A percentile compares a stretch with the other conserved stretches of the same genome.
Evolutionary conservation across 2,797 vertebrate genomes (phyloP).

Genomic region (Anguilla marmorata): DNA sequence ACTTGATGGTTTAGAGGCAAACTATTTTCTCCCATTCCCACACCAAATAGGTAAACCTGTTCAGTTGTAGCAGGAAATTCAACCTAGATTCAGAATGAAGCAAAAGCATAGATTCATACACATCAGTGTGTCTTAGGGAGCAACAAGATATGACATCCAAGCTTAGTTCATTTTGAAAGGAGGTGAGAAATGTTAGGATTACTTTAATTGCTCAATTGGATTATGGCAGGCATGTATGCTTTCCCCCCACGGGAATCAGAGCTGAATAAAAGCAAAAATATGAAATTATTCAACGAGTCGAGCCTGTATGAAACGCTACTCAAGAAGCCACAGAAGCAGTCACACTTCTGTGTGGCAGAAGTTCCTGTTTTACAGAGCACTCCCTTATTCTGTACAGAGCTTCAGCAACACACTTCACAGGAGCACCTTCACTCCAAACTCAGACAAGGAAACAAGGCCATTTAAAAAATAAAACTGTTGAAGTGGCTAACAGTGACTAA

Average conservation of each 20-base stretch:
- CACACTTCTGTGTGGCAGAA: background rate
- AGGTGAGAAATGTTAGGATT: background rate
- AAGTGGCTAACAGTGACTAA: background rate
- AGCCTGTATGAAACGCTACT: background rate
- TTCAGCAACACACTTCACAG: background rate
- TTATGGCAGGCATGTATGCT: background rate
- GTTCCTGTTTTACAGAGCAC: background rate
- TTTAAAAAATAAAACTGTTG: background rate
- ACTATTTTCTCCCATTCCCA: background rate
- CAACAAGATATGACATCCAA: background rate
- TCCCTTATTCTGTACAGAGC: background rate
- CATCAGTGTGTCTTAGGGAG: background rate
- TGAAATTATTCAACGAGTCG: background rate
- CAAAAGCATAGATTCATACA: background rate
- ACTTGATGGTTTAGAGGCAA: background rate
- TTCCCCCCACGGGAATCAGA: background rate
- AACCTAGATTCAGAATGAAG: background rate
- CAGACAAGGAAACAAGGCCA: background rate
- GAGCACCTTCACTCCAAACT: background rate
- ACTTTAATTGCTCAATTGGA: constrained; percentile 1
- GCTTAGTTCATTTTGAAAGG: background rate
- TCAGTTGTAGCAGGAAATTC: background rate
- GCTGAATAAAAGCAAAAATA: background rate
- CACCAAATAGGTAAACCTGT: background rate
- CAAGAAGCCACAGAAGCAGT: background rate